Evolutionary conservation across 2,797 vertebrate species (phyloP).

Genomic region (Takifugu ocellatus): DNA sequence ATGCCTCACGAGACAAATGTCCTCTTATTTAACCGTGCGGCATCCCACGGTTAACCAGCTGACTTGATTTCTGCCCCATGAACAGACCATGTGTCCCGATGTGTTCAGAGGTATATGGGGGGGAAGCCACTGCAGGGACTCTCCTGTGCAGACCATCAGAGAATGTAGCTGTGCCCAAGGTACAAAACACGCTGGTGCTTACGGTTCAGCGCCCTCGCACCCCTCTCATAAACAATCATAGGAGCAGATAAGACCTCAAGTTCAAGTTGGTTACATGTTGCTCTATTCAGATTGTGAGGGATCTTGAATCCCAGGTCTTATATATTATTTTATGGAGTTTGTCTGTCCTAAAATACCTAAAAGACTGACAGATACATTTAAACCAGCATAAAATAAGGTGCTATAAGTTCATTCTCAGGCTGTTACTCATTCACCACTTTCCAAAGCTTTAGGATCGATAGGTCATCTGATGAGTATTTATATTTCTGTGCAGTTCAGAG

Average conservation of each 20-base stretch:
- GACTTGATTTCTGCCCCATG: slow-evolving; percentile 34
- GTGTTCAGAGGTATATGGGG: slow-evolving; percentile 93
- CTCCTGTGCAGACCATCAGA: slow-evolving; percentile 88
- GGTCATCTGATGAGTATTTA: too few relatives aligned
- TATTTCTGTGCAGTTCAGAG: too few relatives aligned
- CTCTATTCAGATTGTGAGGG: too few relatives aligned
- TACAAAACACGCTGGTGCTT: slow-evolving; percentile 48
- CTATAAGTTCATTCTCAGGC: slow-evolving; percentile 39
- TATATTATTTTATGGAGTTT: too few relatives aligned
- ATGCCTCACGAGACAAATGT: too few relatives aligned
- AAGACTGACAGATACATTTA: neutral
- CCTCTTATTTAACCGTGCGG: neutral
- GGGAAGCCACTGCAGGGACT: slow-evolving; percentile 91
- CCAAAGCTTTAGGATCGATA: slow-evolving; percentile 1
- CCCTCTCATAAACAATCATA: slow-evolving; percentile 3
- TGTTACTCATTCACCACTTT: slow-evolving; percentile 37
- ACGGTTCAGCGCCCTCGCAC: slow-evolving; percentile 1
- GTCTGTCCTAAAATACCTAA: neutral
- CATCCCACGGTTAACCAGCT: slow-evolving; percentile 16
- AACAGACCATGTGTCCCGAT: slow-evolving; percentile 95
- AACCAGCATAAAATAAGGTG: neutral
- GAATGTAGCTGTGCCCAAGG: slow-evolving; percentile 87
- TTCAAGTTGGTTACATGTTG: neutral
- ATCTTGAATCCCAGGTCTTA: too few relatives aligned
- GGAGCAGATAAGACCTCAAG: too few relatives aligned